A percentile compares a stretch with the other conserved stretches of the same genome.
These are phyloP conservation scores for Belgica antarctica DNA, from an alignment of 2,888 invertebrate genomes.

Conservation along the genomic window DNA sequence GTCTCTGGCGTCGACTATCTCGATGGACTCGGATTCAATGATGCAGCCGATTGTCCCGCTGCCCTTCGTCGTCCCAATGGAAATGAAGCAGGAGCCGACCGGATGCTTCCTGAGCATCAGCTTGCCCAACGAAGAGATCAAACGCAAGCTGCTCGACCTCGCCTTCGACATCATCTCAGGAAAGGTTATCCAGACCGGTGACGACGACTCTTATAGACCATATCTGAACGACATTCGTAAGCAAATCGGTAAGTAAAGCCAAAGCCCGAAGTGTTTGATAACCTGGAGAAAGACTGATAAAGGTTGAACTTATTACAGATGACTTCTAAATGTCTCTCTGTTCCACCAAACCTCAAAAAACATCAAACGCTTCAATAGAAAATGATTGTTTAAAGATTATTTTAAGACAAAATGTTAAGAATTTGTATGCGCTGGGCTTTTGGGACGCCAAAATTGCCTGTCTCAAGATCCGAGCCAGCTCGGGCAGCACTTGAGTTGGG, in stretches of 20 bases:
- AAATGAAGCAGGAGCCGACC: neutral
- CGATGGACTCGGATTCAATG: too few relatives aligned
- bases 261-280: neutral
- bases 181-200: slow-evolving; percentile 44
- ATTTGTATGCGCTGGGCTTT: neutral
- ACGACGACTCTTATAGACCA: neutral
- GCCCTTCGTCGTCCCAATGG: neutral
- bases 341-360: neutral
- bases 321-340: neutral
- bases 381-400: slow-evolving; percentile 1
- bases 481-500: too few relatives aligned
- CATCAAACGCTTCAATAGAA: neutral
- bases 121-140: slow-evolving; percentile 45
- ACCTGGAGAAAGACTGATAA: slow-evolving; percentile 5
- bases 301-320: slow-evolving; percentile 12
- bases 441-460: neutral
- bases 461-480: too few relatives aligned
- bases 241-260: slow-evolving; percentile 40
- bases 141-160: slow-evolving; percentile 43
- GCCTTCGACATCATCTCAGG: slow-evolving; percentile 46
- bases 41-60: too few relatives aligned
- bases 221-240: slow-evolving; percentile 24
- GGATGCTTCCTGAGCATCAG: neutral
- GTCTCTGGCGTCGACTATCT: neutral
- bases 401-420: neutral